phyloP scores from a whole-genome alignment of 23 tunicate genomes.

The Trididemnum nubilum region DNA sequence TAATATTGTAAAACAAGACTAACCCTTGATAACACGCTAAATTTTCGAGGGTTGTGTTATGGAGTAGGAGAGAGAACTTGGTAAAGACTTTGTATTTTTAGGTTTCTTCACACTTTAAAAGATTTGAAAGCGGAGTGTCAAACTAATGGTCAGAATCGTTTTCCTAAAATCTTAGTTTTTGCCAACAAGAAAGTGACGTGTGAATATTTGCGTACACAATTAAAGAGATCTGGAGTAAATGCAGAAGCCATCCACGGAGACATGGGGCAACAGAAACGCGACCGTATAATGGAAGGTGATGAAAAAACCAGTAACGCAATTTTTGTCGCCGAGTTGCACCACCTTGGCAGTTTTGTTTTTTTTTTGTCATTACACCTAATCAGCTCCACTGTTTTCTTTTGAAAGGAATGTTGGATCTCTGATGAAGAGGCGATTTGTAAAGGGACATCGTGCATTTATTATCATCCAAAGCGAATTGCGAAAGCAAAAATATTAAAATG shows the following conservation, averaged over 20 bases:
- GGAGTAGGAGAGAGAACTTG: too few relatives aligned
- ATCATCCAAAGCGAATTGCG: too few relatives aligned
- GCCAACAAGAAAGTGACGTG: conserved; percentile 61
- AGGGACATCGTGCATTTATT: too few relatives aligned
- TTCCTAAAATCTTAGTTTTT: conserved; percentile 67
- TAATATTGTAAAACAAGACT: too few relatives aligned
- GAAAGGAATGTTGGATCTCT: too few relatives aligned
- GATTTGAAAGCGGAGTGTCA: background rate
- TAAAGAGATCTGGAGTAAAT: conserved; percentile 41
- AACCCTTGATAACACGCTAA: too few relatives aligned
- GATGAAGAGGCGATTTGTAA: too few relatives aligned
- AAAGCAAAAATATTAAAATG: too few relatives aligned
- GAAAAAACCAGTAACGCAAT: too few relatives aligned
- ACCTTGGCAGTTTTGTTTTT: too few relatives aligned
- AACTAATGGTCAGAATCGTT: background rate
- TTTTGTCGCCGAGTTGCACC: background rate
- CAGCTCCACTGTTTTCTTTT: too few relatives aligned
- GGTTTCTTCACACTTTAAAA: background rate
- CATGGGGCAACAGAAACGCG: conserved; percentile 59
- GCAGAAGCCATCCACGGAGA: conserved; percentile 78
- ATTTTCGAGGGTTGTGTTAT: too few relatives aligned
- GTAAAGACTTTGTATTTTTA: background rate
- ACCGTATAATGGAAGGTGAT: conserved; percentile 54
- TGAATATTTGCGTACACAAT: conserved; percentile 17
- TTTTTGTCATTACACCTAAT: background rate